phyloP scores from a whole-genome alignment of 92 coral and sea anemone species.

The Isaurus tuberculatus region DNA sequence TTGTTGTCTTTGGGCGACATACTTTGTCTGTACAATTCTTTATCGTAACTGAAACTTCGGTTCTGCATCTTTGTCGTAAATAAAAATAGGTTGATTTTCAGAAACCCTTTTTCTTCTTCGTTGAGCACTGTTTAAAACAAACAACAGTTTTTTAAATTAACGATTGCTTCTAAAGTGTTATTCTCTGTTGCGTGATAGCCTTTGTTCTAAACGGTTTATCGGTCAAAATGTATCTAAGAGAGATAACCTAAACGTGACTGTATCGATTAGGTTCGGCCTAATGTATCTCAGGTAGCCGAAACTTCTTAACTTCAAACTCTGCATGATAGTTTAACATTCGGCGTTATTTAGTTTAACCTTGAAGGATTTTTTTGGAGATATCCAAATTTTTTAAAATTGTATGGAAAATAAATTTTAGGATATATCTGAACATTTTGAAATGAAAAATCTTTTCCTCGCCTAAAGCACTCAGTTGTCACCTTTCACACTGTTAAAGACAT shows the following conservation, averaged over 20 bases:
- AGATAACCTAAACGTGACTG: neutral
- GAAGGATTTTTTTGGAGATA: neutral
- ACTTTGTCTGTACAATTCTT: slow-evolving; percentile 33
- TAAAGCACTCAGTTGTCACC: neutral
- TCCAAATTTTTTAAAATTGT: neutral
- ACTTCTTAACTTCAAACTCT: neutral
- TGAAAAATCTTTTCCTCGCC: neutral
- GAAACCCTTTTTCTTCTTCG: neutral
- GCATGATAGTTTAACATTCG: no score
- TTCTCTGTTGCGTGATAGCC: neutral
- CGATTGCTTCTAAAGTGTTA: neutral
- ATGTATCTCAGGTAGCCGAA: neutral
- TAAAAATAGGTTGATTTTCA: neutral
- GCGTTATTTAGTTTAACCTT: neutral
- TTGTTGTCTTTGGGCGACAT: slow-evolving; percentile 24
- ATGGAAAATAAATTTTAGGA: neutral
- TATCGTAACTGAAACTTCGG: slow-evolving; percentile 41
- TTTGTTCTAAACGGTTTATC: neutral
- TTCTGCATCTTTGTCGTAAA: slow-evolving; percentile 33
- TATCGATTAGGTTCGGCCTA: neutral
- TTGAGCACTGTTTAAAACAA: slow-evolving; percentile 16
- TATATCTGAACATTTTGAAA: no score
- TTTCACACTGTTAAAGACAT: no score
- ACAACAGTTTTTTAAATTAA: neutral
- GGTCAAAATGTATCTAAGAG: neutral